phyloP scores from a whole-genome alignment of 2,797 vertebrate species.

The Peromyscus attwateri region DNA sequence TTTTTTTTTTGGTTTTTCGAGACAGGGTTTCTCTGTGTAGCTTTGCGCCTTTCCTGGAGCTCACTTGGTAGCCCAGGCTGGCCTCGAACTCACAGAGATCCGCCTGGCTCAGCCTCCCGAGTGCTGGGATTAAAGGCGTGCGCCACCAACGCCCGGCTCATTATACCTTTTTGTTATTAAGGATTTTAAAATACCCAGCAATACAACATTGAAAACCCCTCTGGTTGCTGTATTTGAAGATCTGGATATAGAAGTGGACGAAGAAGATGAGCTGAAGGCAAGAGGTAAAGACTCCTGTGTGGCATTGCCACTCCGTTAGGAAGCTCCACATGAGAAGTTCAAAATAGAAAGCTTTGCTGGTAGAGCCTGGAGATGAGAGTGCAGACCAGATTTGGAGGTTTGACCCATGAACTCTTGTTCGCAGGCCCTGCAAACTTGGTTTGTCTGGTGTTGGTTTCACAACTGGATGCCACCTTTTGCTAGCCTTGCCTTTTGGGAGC shows the following conservation, averaged over 20 bases:
- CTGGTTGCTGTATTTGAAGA: constrained; percentile 93
- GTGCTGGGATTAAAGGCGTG: too few species aligned
- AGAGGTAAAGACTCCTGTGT: constrained; percentile 90
- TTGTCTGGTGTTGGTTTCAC: constrained; percentile 15
- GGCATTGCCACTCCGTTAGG: background rate
- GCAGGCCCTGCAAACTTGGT: background rate
- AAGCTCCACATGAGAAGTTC: constrained; percentile 30
- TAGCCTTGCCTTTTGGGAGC: background rate
- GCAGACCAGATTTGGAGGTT: background rate
- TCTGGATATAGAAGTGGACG: constrained; percentile 96
- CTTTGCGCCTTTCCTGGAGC: too few species aligned
- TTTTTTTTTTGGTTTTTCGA: too few species aligned
- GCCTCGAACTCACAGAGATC: too few species aligned
- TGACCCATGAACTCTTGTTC: background rate
- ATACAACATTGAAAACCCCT: constrained; percentile 93
- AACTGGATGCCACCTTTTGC: background rate
- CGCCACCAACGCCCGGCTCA: too few species aligned
- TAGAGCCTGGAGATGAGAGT: background rate
- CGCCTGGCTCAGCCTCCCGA: too few species aligned
- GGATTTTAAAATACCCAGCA: constrained; percentile 93
- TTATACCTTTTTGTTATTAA: constrained; percentile 80
- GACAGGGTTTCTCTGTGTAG: too few species aligned
- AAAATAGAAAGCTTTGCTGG: background rate
- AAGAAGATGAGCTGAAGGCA: constrained; percentile 94
- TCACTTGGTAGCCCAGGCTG: too few species aligned